Percentiles rank a stretch among this genome's conserved stretches.
Evolutionary conservation across 2,888 invertebrate genomes (phyloP).

Genomic region (Galerucella nymphaeae): DNA sequence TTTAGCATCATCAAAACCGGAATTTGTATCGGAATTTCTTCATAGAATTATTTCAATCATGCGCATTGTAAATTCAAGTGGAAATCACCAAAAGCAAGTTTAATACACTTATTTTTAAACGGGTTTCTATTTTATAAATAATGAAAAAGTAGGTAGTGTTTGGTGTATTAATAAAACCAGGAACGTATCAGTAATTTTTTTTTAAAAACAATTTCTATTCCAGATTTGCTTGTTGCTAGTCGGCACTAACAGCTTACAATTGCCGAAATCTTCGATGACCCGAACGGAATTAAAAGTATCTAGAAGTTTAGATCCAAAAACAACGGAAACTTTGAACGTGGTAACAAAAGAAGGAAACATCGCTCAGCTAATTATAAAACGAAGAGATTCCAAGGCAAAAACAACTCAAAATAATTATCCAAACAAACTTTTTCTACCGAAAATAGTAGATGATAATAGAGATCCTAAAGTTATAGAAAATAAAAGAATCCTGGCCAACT

Average conservation of each 20-base stretch:
- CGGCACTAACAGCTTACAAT: slow-evolving; percentile 51
- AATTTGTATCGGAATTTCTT: background rate
- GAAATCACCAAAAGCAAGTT: too few relatives aligned
- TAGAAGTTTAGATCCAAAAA: slow-evolving; percentile 79
- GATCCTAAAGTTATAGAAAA: slow-evolving; percentile 51
- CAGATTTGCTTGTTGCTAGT: background rate
- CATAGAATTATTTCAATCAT: background rate
- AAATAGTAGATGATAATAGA: slow-evolving; percentile 12
- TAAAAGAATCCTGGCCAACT: slow-evolving; percentile 53
- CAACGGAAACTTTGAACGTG: slow-evolving; percentile 81
- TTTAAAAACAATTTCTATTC: background rate
- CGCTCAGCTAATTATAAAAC: slow-evolving; percentile 82
- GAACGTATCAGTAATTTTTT: background rate
- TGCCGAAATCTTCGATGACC: slow-evolving; percentile 69
- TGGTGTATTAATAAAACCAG: background rate
- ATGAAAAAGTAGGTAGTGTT: slow-evolving; percentile 21
- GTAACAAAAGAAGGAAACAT: slow-evolving; percentile 80
- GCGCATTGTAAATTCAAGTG: too few relatives aligned
- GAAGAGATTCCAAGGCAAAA: slow-evolving; percentile 69
- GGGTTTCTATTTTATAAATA: slow-evolving; percentile 26
- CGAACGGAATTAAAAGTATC: slow-evolving; percentile 82
- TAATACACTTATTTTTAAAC: background rate
- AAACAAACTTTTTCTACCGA: slow-evolving; percentile 7
- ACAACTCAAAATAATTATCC: slow-evolving; percentile 49
- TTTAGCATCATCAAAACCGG: background rate